Evolutionary conservation across 2,113 vertebrate genomes (phyloP).

Genomic region (Ancistrus triradiatus): DNA sequence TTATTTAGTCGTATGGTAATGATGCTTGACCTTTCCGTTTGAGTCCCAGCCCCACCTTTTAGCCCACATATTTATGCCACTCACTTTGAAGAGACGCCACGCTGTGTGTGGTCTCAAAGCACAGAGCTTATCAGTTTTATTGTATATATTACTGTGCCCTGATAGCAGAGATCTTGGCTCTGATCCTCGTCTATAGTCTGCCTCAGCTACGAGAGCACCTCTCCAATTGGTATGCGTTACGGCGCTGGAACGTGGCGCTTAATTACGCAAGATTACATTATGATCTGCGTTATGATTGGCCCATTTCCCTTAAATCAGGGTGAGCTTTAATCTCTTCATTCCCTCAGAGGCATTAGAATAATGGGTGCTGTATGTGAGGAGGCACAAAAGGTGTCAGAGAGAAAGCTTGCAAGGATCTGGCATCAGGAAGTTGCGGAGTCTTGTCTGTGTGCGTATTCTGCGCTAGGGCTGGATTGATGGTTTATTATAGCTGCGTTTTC

Average conservation of each 20-base stretch:
- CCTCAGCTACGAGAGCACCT: slow-evolving; percentile 63
- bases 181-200: slow-evolving; percentile 46
- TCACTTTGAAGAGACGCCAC: slow-evolving; percentile 6
- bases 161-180: slow-evolving; percentile 9
- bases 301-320: slow-evolving; percentile 46
- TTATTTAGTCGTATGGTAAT: slow-evolving; percentile 47
- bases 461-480: slow-evolving; percentile 52
- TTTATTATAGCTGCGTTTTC: slow-evolving; percentile 46
- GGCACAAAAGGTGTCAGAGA: slow-evolving; percentile 18
- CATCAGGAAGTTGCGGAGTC: slow-evolving; percentile 50
- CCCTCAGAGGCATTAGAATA: slow-evolving; percentile 39
- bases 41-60: slow-evolving; percentile 36
- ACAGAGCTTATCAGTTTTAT: background rate
- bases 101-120: slow-evolving; percentile 13
- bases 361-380: background rate
- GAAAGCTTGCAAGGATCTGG: slow-evolving; percentile 38
- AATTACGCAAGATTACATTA: slow-evolving; percentile 71
- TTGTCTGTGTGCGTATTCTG: slow-evolving; percentile 12
- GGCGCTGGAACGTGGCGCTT: slow-evolving; percentile 68
- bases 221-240: slow-evolving; percentile 73
- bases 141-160: background rate
- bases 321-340: slow-evolving; percentile 60
- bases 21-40: slow-evolving; percentile 48
- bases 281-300: slow-evolving; percentile 73
- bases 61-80: slow-evolving; percentile 3